Conservation (phyloP, 2,888 invertebrate species). For the Ophion costatus region DNA sequence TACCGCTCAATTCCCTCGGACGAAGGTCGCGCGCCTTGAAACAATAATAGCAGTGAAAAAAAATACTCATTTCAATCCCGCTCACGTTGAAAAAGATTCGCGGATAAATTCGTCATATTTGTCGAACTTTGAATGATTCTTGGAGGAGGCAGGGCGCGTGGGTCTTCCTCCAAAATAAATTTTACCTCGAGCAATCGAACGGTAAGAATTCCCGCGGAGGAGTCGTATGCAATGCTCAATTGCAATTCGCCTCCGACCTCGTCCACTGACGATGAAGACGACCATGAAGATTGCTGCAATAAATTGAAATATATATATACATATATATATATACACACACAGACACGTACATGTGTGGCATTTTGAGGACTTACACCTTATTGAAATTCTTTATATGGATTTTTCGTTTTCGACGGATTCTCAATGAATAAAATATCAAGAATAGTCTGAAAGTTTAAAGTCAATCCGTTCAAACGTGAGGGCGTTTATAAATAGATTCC, state of each 20-base stretch:
- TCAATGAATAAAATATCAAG: no score
- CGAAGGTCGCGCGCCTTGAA: constrained; percentile 85
- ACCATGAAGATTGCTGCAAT: constrained; percentile 79
- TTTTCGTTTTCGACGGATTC: no score
- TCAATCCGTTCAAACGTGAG: no score
- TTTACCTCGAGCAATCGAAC: constrained; percentile 87
- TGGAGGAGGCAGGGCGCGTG: background rate
- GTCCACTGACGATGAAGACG: constrained; percentile 79
- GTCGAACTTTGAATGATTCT: background rate
- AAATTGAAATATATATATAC: constrained; percentile 7
- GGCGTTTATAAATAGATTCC: no score
- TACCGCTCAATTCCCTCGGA: constrained; percentile 86
- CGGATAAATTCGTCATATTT: background rate
- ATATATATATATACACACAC: no score
- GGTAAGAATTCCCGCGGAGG: constrained; percentile 87
- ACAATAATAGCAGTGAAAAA: background rate
- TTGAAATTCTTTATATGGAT: no score
- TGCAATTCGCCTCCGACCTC: constrained; percentile 87
- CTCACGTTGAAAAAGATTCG: background rate
- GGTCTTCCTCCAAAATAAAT: background rate
- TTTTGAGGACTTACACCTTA: no score
- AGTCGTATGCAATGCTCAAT: constrained; percentile 87
- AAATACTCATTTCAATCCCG: background rate
- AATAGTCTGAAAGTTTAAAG: no score
- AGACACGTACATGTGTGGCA: no score